Conservation (phyloP, 2,113 vertebrate species). For the Ptilonorhynchus violaceus region DNA sequence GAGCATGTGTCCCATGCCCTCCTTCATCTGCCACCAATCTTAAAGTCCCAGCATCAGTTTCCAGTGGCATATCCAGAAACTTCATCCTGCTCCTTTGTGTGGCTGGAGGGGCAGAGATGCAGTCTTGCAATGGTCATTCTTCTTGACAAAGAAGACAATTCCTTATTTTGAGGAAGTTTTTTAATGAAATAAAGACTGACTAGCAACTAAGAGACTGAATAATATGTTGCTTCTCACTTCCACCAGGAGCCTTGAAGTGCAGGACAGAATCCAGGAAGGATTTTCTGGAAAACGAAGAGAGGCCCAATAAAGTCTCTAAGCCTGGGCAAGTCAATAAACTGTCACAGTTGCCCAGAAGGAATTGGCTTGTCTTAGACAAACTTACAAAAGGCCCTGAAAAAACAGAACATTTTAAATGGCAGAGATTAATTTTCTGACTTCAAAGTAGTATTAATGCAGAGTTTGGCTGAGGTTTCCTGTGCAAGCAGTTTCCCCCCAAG, state of each 20-base stretch:
- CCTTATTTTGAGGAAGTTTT: not conserved
- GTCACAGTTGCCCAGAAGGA: constrained; percentile 62
- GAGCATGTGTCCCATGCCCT: not conserved
- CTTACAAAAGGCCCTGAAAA: constrained; percentile 63
- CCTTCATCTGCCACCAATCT: not conserved
- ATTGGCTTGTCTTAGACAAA: constrained; percentile 67
- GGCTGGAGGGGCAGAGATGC: not conserved
- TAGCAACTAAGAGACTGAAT: not conserved
- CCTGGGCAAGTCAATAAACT: constrained; percentile 60
- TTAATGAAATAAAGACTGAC: not conserved
- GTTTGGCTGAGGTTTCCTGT: constrained; percentile 73
- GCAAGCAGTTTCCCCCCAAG: constrained; percentile 72
- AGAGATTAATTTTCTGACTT: constrained; percentile 76
- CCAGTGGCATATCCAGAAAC: not conserved
- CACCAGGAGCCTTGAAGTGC: not conserved
- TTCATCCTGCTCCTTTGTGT: not conserved
- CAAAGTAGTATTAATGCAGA: constrained; percentile 82
- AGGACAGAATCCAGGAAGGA: constrained; percentile 33
- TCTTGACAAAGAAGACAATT: too few relatives aligned
- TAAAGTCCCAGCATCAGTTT: not conserved
- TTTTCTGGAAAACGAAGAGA: constrained; percentile 33
- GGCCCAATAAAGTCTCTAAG: constrained; percentile 26
- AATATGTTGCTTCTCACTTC: not conserved
- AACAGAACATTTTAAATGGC: constrained; percentile 66
- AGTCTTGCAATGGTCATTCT: not conserved